phyloP scores from a whole-genome alignment of 2,113 vertebrate genomes.

The Hiodon tergisus region DNA sequence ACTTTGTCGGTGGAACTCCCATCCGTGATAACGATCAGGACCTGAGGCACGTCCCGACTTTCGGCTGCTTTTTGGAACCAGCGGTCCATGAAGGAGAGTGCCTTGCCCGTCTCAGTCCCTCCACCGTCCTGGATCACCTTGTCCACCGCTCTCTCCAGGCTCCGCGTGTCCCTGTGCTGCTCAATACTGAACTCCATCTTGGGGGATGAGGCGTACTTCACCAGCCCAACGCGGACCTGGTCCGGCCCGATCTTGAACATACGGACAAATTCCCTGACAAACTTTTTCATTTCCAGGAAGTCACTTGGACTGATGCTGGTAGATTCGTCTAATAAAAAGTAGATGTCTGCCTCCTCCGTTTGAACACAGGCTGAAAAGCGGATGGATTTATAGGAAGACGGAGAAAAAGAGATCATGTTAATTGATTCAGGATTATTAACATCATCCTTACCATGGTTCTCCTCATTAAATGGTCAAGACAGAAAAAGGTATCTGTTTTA shows the following conservation, averaged over 20 bases:
- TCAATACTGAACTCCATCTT: conserved; percentile 57
- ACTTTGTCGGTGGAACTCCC: conserved; percentile 66
- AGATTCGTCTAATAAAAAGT: conserved; percentile 78
- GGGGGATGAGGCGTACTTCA: conserved; percentile 54
- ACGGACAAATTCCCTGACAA: conserved; percentile 62
- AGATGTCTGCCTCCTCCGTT: conserved; percentile 76
- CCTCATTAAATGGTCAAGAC: too few relatives aligned
- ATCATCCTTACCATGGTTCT: neutral
- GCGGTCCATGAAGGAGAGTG: conserved; percentile 58
- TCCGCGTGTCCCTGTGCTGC: conserved; percentile 29
- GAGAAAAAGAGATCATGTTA: neutral
- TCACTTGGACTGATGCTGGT: conserved; percentile 57
- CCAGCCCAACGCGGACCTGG: conserved; percentile 66
- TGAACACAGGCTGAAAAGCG: conserved; percentile 60
- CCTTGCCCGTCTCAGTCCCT: conserved; percentile 60
- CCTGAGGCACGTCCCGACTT: conserved; percentile 50
- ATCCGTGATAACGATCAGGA: conserved; percentile 74
- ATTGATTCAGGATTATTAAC: neutral
- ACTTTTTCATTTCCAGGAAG: conserved; percentile 73
- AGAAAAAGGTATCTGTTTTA: too few relatives aligned
- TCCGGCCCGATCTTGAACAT: conserved; percentile 63
- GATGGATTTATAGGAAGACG: neutral
- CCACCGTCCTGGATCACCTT: conserved; percentile 54
- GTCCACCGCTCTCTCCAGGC: conserved; percentile 56
- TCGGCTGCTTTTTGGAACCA: conserved; percentile 49